Evolutionary conservation across 2,113 vertebrate genomes (phyloP), one percentile per base, ranked within the genome.

Genomic region (Macaca mulatta): DNA sequence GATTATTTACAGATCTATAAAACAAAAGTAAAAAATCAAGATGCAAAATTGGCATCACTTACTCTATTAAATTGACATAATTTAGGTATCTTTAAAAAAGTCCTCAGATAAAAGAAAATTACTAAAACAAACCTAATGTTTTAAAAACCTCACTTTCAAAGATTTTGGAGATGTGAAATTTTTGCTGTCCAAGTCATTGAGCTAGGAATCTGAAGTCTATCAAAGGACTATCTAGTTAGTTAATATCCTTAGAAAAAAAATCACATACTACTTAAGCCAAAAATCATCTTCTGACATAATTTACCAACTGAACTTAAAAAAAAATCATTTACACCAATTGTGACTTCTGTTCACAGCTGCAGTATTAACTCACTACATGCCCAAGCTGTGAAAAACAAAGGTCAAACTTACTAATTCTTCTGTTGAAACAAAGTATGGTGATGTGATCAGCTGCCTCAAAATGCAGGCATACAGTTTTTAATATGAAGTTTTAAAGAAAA

Each of bases 21-120:
- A 95, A 89, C 27, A 72, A 72, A 89, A 81, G 27, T 43, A 1
- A 67, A 75, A 94, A 94, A 84, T 84, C 52, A 82, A 95, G 59
- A 83, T 32, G 50, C 8, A 78, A 81, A 81, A 74, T 3, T 81
- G 35, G 8, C 48, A 80, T 50, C 32, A 48, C 35, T 91, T 80
- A 83, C 55, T 74, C 50, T 74, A 83, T 48, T 92, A 88, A 82
- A 96, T 1, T 40, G 82, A 72, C 25, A 52, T 0, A 32, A 8
- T 38, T 48, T 43, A 67, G n/a, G 7, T 69, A 69, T 40, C n/a
- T 90, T 32, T 35, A 1, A 61, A 74, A 82, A 52, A 75, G 11
- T 43, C 48, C 32, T 78, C 25, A 48, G 20, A 43, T 27, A 59
- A 35, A 93, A 80, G 43, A 77, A 90, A 72, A 80, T 79, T 75